Evolutionary conservation across 1,140 invertebrate genomes (phyloP), one percentile per base, ranked within the genome.

Genomic region (Bombus fervidus): DNA sequence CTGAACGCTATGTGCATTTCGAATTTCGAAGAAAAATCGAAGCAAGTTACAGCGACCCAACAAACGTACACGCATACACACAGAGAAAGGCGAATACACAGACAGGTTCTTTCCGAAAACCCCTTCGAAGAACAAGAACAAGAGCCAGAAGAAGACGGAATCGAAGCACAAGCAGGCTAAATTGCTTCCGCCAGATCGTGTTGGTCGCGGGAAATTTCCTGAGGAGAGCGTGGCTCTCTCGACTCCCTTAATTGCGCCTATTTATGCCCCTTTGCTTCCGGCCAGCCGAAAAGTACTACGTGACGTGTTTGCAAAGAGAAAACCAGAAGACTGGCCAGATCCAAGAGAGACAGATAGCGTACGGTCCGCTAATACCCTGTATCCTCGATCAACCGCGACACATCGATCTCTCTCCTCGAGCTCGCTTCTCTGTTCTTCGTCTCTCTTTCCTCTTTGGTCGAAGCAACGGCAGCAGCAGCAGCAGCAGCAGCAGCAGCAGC

Each of bases 301-400:
- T 95, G 94, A 95, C 94, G 94, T 94, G 95, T 95, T 95, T 95
- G 94, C 94, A 93, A 94, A 94, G 91, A 88, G 87, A 75, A 72
- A 69, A 68, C 18, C 64, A 85, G 78, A 66, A 68, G 81, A n/a
- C 41, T 82, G 53, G 75, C 72, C 57, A 72, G 34, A 78, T 69
- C n/a, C 57, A 28, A 37, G 62, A 78, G 86, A 78, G 84, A 86
- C 66, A 84, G 37, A 59, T 57, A 76, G 25, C 22, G 37, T n/a
- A 53, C 62, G 83, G 86, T 83, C 91, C 92, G 90, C 93, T 95
- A 94, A 95, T 95, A 93, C 93, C 82, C 91, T 80, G 89, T 93
- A 86, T 91, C 94, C 95, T 93, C 93, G 92, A 95, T 95, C 94
- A 94, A 94, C 89, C 92, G 64, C 62, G 41, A 64, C 25, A 66